Evolutionary conservation across 2,888 invertebrate species (phyloP).

Genomic region (Hermaeophaga mercurialis): DNA sequence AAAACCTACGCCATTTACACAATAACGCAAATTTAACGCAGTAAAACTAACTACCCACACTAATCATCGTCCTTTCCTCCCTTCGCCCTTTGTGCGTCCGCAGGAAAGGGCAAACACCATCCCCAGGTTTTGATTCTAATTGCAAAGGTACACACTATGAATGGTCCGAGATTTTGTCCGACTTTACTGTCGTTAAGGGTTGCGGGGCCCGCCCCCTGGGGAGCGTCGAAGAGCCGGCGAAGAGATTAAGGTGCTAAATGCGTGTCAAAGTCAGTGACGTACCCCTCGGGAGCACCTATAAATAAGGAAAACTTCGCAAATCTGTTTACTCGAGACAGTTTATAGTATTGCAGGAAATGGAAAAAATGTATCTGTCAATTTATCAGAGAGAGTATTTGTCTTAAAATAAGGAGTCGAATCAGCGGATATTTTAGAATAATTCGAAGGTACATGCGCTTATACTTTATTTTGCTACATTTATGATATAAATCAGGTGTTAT

Average conservation of each 20-base stretch:
- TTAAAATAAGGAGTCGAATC: no score
- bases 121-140: constrained; percentile 30
- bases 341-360: constrained; percentile 4
- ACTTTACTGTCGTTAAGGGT: constrained; percentile 29
- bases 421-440: no score
- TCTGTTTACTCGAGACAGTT: constrained; percentile 10
- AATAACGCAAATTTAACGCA: constrained; percentile 16
- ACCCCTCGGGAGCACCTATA: constrained; percentile 11
- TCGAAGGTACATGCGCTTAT: no score
- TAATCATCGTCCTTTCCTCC: constrained; percentile 4
- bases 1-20: background rate
- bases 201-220: constrained; percentile 12
- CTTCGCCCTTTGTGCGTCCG: background rate
- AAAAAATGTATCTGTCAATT: no score
- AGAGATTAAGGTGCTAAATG: constrained; percentile 30
- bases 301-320: constrained; percentile 1
- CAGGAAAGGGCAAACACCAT: constrained; percentile 23
- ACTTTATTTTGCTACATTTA: no score
- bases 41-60: constrained; percentile 15
- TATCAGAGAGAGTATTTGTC: no score
- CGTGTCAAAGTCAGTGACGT: constrained; percentile 23
- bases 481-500: no score
- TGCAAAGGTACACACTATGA: constrained; percentile 30
- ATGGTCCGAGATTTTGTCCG: constrained; percentile 27
- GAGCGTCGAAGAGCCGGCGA: constrained; percentile 17